phyloP scores from a whole-genome alignment of 2,888 invertebrate species.

The Rhyacophila evoluta region DNA sequence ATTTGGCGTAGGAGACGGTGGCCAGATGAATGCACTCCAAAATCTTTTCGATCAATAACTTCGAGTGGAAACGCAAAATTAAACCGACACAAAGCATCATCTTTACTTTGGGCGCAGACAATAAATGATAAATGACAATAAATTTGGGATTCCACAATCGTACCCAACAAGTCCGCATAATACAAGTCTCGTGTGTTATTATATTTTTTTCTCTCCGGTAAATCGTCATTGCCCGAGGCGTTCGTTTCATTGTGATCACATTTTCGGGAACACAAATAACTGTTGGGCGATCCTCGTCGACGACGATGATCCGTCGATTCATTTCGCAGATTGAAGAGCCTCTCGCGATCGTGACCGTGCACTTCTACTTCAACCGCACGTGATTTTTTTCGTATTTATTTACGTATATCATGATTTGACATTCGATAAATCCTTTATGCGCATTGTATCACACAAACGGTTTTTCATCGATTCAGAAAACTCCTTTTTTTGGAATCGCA shows the following conservation, averaged over 20 bases:
- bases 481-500: not conserved
- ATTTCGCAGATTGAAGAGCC: conserved; percentile 19
- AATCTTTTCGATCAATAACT: conserved; percentile 29
- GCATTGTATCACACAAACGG: not conserved
- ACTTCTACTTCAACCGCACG: conserved; percentile 8
- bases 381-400: conserved; percentile 26
- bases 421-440: conserved; percentile 26
- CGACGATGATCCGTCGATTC: conserved; percentile 10
- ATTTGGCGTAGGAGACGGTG: not conserved
- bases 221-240: conserved; percentile 40
- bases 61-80: conserved; percentile 50
- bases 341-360: conserved; percentile 26
- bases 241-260: conserved; percentile 35
- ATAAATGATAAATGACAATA: conserved; percentile 53
- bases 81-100: conserved; percentile 40
- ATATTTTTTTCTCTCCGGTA: conserved; percentile 19
- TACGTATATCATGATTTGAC: conserved; percentile 12
- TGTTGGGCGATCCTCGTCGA: not conserved
- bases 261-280: conserved; percentile 14
- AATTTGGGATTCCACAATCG: conserved; percentile 49
- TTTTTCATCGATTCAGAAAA: conserved; percentile 22
- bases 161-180: conserved; percentile 52
- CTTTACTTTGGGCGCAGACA: conserved; percentile 32
- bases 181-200: conserved; percentile 43
- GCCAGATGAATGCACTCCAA: conserved; percentile 32